These are phyloP conservation scores for Frankliniella intonsa DNA, from an alignment of 2,888 invertebrate genomes.

Conservation along the genomic window DNA sequence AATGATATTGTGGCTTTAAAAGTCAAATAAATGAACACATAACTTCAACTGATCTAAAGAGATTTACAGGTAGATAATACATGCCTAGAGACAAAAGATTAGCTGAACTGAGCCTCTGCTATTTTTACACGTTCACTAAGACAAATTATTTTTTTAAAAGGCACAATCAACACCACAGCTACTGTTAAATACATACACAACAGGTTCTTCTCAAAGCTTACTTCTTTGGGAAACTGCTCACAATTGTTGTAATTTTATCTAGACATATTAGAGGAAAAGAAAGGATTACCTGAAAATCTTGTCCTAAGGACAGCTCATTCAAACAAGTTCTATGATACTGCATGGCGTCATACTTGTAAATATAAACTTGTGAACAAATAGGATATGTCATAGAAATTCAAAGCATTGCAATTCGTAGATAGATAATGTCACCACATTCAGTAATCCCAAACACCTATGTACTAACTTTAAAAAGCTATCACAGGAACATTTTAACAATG, in stretches of 20 bases:
- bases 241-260: too few species aligned
- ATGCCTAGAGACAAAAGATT: too few species aligned
- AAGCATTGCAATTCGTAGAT: not conserved
- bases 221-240: too few species aligned
- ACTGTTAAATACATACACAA: not conserved
- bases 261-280: too few species aligned
- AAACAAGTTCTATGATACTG: not conserved
- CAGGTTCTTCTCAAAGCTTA: not conserved
- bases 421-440: not conserved
- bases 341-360: not conserved
- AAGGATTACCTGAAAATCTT: too few species aligned
- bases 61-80: too few species aligned
- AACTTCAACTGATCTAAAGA: too few species aligned
- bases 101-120: too few species aligned
- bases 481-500: conserved; percentile 19
- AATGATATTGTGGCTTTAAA: too few species aligned
- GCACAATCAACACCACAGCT: not conserved
- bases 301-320: too few species aligned
- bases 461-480: not conserved
- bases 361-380: not conserved
- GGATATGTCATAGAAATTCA: not conserved
- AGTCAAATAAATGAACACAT: too few species aligned
- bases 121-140: too few species aligned
- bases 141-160: conserved; percentile 18
- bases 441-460: not conserved